Conservation (phyloP, 2,888 invertebrate genomes). For the Rhaphigaster nebulosa region DNA sequence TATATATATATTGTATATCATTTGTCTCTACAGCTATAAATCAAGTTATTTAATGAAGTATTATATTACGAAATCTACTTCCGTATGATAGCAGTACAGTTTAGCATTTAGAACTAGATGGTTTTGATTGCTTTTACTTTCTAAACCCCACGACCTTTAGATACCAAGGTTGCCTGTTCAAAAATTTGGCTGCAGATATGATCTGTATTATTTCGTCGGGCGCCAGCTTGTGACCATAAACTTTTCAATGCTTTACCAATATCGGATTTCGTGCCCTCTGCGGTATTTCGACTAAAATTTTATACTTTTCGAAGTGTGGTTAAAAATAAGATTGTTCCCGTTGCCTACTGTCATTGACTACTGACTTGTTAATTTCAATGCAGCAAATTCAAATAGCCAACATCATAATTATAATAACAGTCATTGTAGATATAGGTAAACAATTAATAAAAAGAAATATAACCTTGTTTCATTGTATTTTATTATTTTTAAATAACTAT, state of each 20-base stretch:
- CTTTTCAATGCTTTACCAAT: neutral
- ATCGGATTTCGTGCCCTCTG: neutral
- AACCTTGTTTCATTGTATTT: no score
- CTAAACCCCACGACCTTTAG: neutral
- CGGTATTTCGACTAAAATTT: neutral
- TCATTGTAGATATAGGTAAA: no score
- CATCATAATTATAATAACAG: no score
- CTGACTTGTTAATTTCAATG: no score
- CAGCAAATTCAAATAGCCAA: no score
- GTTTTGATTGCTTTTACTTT: slow-evolving; percentile 15
- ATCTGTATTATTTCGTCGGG: neutral
- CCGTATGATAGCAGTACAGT: neutral
- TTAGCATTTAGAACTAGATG: neutral
- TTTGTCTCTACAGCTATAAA: neutral
- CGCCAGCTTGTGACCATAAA: neutral
- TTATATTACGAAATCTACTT: neutral
- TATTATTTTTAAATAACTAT: no score
- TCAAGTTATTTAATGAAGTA: neutral
- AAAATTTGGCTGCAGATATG: slow-evolving; percentile 1
- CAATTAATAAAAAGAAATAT: no score
- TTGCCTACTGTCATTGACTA: no score
- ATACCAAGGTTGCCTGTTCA: neutral
- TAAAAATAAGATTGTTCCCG: no score
- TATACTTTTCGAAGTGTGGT: neutral
- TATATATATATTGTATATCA: neutral